These are phyloP conservation scores for Drosophila sp. DNA, from an alignment of 1,140 invertebrate genomes.

Conservation along the genomic window DNA sequence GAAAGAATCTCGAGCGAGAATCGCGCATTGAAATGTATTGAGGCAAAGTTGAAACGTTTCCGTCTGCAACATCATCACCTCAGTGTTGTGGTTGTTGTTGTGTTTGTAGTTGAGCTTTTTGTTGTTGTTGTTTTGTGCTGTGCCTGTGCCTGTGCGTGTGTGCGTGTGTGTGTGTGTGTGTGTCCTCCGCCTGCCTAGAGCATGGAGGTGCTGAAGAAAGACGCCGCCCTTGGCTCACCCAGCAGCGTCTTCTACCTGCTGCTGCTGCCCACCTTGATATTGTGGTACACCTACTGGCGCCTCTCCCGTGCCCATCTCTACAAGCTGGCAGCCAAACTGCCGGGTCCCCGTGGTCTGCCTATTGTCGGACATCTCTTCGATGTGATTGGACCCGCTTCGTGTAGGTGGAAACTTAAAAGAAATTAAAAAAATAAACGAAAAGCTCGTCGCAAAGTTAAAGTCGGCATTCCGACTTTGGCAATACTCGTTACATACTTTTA, in stretches of 20 bases:
- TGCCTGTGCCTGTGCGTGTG: slow-evolving; percentile 12
- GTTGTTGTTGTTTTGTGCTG: slow-evolving; percentile 25
- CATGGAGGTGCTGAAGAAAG: slow-evolving; percentile 78
- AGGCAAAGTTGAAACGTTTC: not conserved
- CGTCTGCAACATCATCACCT: not conserved
- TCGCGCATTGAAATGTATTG: slow-evolving; percentile 7
- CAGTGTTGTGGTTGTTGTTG: not conserved
- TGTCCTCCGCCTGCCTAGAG: slow-evolving; percentile 6
- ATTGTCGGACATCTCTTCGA: slow-evolving; percentile 90
- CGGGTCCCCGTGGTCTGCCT: slow-evolving; percentile 89
- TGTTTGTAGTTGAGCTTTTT: too few relatives aligned
- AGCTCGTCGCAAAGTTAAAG: too few relatives aligned
- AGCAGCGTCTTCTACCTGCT: slow-evolving; percentile 88
- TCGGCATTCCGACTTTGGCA: too few relatives aligned
- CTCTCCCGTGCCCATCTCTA: slow-evolving; percentile 89
- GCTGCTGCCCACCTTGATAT: slow-evolving; percentile 88
- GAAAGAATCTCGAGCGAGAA: slow-evolving; percentile 20
- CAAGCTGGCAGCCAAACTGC: slow-evolving; percentile 89
- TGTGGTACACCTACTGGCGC: slow-evolving; percentile 90
- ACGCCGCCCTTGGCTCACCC: slow-evolving; percentile 85
- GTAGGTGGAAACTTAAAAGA: slow-evolving; percentile 54
- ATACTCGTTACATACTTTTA: too few relatives aligned
- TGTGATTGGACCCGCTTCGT: slow-evolving; percentile 87
- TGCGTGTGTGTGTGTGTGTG: slow-evolving; percentile 1
- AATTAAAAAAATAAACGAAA: not conserved